These are phyloP conservation scores for Phocoena phocoena DNA, from an alignment of 2,113 vertebrate species.

Conservation along the genomic window DNA sequence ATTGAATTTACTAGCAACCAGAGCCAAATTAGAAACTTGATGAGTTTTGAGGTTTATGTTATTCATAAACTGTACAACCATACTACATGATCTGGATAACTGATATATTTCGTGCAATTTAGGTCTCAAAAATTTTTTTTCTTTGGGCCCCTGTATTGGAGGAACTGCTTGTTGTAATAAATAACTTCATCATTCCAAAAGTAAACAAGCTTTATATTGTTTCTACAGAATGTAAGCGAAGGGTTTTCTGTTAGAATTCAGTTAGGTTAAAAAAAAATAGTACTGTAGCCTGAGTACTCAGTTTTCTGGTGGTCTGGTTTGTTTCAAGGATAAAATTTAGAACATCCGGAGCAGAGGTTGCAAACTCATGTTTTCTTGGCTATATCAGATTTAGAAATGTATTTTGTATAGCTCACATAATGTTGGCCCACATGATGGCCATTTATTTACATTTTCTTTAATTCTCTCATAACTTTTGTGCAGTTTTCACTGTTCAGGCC, in stretches of 20 bases:
- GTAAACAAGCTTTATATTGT: not conserved
- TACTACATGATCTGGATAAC: not conserved
- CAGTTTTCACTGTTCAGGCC: not conserved
- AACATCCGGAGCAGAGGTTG: not conserved
- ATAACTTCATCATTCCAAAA: not conserved
- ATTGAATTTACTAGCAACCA: not conserved
- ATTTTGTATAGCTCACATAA: not conserved
- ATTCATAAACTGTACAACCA: not conserved
- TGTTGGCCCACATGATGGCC: not conserved
- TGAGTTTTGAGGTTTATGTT: not conserved
- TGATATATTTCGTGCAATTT: not conserved
- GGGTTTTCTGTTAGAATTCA: not conserved
- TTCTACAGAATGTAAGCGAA: not conserved
- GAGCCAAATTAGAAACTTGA: constrained; percentile 19
- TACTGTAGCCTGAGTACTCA: not conserved
- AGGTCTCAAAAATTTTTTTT: not conserved
- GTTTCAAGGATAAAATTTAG: not conserved
- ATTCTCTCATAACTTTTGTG: not conserved
- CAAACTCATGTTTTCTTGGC: not conserved
- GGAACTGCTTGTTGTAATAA: not conserved
- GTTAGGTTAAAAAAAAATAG: not conserved
- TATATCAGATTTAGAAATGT: not conserved
- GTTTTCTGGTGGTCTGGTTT: constrained; percentile 1
- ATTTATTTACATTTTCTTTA: not conserved
- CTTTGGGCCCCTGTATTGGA: not conserved